phyloP scores from a whole-genome alignment of 1,140 invertebrate species.

The Olivierus martensii region DNA sequence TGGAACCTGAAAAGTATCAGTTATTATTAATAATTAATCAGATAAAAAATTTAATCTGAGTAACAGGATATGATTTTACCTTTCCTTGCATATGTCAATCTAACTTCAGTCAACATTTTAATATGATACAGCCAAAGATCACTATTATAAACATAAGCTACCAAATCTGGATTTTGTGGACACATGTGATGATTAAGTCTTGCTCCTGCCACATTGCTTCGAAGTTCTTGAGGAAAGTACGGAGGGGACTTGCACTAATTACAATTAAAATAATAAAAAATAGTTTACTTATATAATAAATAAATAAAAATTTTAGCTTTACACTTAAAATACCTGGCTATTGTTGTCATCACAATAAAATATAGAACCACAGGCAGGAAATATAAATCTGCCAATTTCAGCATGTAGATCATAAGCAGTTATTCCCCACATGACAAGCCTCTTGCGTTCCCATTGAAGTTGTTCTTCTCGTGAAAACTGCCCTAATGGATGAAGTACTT shows the following conservation, averaged over 20 bases:
- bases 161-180: constrained; percentile 65
- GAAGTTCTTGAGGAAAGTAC: constrained; percentile 23
- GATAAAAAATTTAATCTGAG: too few species aligned
- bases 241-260: constrained; percentile 11
- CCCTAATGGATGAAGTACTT: constrained; percentile 39
- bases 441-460: constrained; percentile 74
- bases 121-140: constrained; percentile 81
- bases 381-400: constrained; percentile 66
- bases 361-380: constrained; percentile 72
- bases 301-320: too few species aligned
- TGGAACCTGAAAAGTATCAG: not conserved
- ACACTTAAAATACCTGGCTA: constrained; percentile 4
- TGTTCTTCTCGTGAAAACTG: constrained; percentile 70
- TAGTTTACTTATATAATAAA: too few species aligned
- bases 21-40: too few species aligned
- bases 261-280: constrained; percentile 2
- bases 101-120: constrained; percentile 34
- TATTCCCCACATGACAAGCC: constrained; percentile 81
- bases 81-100: constrained; percentile 16
- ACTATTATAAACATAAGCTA: constrained; percentile 76
- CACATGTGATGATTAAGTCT: constrained; percentile 82
- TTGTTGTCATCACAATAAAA: constrained; percentile 56
- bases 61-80: not conserved
- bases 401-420: constrained; percentile 80
- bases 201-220: constrained; percentile 39